Percentiles rank a stretch among this genome's conserved stretches.
Conservation (phyloP, 53 echinoderm and acorn worm species). For the Antedon mediterranea region DNA sequence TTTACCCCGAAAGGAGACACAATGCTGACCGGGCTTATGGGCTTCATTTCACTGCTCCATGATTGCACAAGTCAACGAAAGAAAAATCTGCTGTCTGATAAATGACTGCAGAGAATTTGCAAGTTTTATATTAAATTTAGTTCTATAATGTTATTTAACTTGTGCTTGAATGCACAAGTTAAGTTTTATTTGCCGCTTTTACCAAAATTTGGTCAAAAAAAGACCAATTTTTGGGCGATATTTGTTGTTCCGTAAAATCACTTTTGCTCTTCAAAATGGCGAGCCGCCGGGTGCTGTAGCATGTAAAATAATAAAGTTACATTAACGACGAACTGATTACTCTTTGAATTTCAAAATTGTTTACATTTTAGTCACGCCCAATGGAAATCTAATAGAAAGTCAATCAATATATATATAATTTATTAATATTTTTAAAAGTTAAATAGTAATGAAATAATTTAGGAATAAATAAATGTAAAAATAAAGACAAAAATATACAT, state of each 20-base stretch:
- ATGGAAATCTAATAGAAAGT: no score
- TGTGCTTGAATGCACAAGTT: constrained; percentile 39
- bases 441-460: no score
- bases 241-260: not conserved
- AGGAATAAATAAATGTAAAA: no score
- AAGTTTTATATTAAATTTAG: not conserved
- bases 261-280: not conserved
- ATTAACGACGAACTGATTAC: no score
- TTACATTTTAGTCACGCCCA: no score
- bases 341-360: no score
- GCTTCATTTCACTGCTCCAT: constrained; percentile 41
- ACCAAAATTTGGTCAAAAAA: constrained; percentile 39
- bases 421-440: no score
- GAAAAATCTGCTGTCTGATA: constrained; percentile 18
- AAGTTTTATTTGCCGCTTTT: constrained; percentile 5
- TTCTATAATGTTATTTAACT: not conserved
- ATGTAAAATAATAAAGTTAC: not conserved
- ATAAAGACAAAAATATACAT: no score
- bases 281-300: not conserved
- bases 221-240: not conserved
- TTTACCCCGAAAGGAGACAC: not conserved
- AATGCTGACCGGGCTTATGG: not conserved
- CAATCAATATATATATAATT: no score
- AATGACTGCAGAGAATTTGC: not conserved
- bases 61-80: constrained; percentile 27